These are phyloP conservation scores for Zonotrichia leucophrys DNA, from an alignment of 2,113 vertebrate species.

Conservation along the genomic window DNA sequence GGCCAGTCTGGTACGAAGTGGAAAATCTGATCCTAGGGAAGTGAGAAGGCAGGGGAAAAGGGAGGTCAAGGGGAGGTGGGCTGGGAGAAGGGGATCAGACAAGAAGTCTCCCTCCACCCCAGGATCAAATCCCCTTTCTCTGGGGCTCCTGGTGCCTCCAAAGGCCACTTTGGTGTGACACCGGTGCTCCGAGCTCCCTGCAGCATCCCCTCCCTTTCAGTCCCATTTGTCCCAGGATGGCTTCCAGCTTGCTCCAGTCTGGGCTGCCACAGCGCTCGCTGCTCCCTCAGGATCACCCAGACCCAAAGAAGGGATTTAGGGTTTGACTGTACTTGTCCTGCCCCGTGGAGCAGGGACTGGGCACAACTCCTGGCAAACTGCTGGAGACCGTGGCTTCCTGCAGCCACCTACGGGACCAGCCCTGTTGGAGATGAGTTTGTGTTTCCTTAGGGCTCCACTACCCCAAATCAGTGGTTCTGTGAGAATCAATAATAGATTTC, in stretches of 20 bases:
- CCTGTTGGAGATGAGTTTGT: fast-evolving
- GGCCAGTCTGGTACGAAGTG: conserved; percentile 56
- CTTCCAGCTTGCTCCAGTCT: not conserved
- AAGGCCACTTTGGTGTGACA: not conserved
- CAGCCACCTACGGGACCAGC: fast-evolving
- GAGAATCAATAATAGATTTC: not conserved
- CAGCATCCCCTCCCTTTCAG: not conserved
- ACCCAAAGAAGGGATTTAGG: not conserved
- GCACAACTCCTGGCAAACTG: not conserved
- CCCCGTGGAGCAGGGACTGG: fast-evolving
- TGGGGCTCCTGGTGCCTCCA: not conserved
- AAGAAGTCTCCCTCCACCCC: not conserved
- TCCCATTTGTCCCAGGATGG: not conserved
- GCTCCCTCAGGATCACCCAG: fast-evolving
- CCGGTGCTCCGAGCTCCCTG: fast-evolving
- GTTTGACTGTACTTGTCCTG: not conserved
- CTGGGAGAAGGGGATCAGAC: not conserved
- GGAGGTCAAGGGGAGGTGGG: conserved; percentile 53
- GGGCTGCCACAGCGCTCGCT: fast-evolving
- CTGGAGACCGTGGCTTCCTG: not conserved
- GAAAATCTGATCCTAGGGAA: conserved; percentile 58
- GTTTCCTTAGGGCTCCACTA: not conserved
- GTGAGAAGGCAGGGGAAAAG: not conserved
- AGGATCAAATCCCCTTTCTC: not conserved
- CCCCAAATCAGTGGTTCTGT: not conserved